Evolutionary conservation across 1,140 invertebrate genomes (phyloP), one percentile per base, ranked within the genome.

Genomic region (Matsumurasca onukii): DNA sequence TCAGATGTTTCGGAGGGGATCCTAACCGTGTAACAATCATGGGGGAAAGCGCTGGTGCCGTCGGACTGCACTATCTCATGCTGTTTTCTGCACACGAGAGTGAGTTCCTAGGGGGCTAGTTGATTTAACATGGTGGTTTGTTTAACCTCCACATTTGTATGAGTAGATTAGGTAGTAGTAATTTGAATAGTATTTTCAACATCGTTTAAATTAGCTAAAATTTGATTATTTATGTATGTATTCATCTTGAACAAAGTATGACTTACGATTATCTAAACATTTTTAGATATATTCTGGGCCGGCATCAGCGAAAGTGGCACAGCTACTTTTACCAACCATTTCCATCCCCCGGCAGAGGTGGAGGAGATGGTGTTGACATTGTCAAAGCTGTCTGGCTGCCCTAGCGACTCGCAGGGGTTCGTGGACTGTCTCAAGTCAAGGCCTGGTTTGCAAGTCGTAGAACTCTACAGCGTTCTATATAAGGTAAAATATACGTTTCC

Each of bases 1-100:
- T 78, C 30, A 22, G 49, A n/a, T 29, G 69, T 25, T 77, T 77
- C 73, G 81, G 81, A 52, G 82, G 82, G 3, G 81, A 85, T 72
- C 75, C 79, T 0, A 74, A 76, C 24, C 70, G 72, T 52, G 76
- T 77, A 2, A 75, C 74, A 9, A 66, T 77, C 1, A 73, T 76
- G 48, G 76, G 76, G 22, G 77, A 81, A 59, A 51, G 24, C 3
- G 12, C 52, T 55, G 80, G 79, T 22, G 77, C 76, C 0, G 79
- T 73, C 0, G 66, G 73, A 5, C 74, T 73, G 17, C 68, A 74
- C 24, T 74, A 74, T 68, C 86, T 31, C 81, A 72, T 77, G 68
- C 64, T 77, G 29, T 76, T 76, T 20, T 62, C 70, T 3, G 15
- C 73, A 22, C 73, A 72, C 51, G 70, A 75, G 74, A 75, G 73